Percentiles rank a stretch among this genome's conserved stretches.
phyloP scores from a whole-genome alignment of 2,113 vertebrate genomes.

The Balaenoptera acutorostrata region DNA sequence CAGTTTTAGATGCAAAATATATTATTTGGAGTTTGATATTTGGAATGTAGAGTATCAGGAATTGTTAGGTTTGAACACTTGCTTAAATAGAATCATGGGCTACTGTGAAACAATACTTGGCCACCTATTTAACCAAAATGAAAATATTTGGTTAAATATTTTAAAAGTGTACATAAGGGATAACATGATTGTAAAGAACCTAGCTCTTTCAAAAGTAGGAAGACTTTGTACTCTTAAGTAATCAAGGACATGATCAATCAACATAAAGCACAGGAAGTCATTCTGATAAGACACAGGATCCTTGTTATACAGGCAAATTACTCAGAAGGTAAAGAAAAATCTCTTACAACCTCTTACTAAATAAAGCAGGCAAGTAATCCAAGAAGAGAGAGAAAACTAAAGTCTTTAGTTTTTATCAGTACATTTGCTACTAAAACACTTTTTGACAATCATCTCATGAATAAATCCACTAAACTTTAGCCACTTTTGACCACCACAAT shows the following conservation, averaged over 20 bases:
- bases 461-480: not conserved
- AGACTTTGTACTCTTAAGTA: not conserved
- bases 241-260: not conserved
- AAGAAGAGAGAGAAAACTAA: not conserved
- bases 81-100: not conserved
- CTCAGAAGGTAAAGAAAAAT: not conserved
- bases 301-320: not conserved
- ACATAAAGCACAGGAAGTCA: not conserved
- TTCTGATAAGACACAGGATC: not conserved
- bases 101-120: not conserved
- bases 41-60: not conserved
- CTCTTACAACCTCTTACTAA: not conserved
- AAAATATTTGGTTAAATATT: not conserved
- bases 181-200: not conserved
- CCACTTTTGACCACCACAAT: not conserved
- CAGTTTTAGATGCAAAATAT: not conserved
- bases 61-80: not conserved
- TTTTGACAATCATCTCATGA: not conserved
- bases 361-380: not conserved
- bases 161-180: not conserved
- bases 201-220: not conserved
- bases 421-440: not conserved
- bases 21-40: not conserved
- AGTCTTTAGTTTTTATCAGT: not conserved
- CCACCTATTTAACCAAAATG: not conserved